phyloP scores from a whole-genome alignment of 2,113 vertebrate species.

The Pangasianodon hypophthalmus region DNA sequence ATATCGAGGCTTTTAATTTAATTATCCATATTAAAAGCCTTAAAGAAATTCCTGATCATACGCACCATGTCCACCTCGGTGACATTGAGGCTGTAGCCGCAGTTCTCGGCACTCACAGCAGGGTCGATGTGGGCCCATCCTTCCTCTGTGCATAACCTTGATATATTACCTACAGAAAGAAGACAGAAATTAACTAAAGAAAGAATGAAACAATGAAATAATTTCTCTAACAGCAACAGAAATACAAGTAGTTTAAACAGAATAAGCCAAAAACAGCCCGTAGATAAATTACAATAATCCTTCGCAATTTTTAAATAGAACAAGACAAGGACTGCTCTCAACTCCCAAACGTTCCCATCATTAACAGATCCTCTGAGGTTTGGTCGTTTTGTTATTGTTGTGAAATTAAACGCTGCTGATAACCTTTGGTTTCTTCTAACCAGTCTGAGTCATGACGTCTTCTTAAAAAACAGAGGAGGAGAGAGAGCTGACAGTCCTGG shows the following conservation, averaged over 20 bases:
- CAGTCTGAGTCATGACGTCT: not conserved
- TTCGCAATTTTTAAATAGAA: not conserved
- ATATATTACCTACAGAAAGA: conserved; percentile 82
- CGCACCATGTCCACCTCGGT: conserved; percentile 70
- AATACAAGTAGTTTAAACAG: not conserved
- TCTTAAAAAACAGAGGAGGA: not conserved
- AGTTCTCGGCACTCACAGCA: conserved; percentile 73
- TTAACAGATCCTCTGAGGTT: not conserved
- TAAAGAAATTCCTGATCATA: conserved; percentile 54
- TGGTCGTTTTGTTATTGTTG: not conserved
- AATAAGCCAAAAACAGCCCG: not conserved
- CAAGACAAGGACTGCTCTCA: not conserved
- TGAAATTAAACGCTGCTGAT: not conserved
- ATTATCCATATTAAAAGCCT: not conserved
- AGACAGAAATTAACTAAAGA: not conserved
- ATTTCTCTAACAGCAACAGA: not conserved
- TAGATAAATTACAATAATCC: conserved; percentile 3
- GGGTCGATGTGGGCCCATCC: conserved; percentile 82
- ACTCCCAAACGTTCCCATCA: not conserved
- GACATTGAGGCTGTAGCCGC: conserved; percentile 79
- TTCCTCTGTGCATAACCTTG: conserved; percentile 80
- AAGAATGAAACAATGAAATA: not conserved
- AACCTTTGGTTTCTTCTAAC: not conserved
- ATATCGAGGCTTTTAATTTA: not conserved
- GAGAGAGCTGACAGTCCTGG: not conserved